phyloP scores from a whole-genome alignment of 2,113 vertebrate species.

The Seriola quinqueradiata region DNA sequence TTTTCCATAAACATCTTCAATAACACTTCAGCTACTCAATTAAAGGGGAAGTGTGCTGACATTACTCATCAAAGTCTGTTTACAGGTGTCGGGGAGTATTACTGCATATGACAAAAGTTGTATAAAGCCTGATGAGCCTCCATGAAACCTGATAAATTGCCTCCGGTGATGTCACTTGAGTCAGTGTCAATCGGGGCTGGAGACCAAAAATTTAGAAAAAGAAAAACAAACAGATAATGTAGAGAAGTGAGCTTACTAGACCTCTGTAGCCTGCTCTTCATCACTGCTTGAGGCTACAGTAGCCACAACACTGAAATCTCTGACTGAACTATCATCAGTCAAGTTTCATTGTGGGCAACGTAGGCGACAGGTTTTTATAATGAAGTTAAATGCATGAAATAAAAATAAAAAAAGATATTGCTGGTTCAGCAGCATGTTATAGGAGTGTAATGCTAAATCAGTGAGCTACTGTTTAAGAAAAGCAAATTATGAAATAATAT shows the following conservation, averaged over 20 bases:
- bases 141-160: constrained; percentile 8
- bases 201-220: neutral
- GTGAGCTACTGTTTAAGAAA: too few species aligned
- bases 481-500: neutral
- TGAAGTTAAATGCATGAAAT: neutral
- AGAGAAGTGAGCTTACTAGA: neutral
- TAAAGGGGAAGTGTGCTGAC: neutral
- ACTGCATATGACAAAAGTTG: neutral
- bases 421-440: neutral
- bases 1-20: neutral
- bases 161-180: neutral
- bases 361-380: neutral
- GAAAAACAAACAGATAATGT: neutral
- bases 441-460: neutral
- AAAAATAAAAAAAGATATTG: neutral
- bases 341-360: constrained; percentile 2
- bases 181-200: neutral
- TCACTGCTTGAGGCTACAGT: constrained; percentile 8
- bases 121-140: neutral
- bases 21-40: neutral
- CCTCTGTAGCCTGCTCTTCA: neutral
- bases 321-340: neutral
- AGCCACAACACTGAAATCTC: neutral
- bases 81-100: neutral
- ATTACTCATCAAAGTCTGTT: neutral